Percentiles rank a stretch among this genome's conserved stretches.
These are phyloP conservation scores for Brachyptera putata DNA, from an alignment of 2,888 invertebrate genomes.

Conservation along the genomic window DNA sequence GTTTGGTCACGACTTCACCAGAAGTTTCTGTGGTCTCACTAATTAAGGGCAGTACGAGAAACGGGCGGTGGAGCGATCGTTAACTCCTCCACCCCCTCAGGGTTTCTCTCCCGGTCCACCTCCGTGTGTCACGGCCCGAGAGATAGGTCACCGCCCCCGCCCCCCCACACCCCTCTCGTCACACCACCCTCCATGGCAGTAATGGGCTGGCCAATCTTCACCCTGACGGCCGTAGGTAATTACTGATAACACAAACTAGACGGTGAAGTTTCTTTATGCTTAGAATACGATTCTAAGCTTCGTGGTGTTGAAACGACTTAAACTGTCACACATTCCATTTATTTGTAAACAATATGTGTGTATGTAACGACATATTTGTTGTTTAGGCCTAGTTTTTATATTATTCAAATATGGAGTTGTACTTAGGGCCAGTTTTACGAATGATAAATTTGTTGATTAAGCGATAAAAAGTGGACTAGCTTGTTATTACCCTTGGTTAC, in stretches of 20 bases:
- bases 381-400: too few species aligned
- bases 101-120: not conserved
- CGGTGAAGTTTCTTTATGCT: too few species aligned
- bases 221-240: not conserved
- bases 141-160: not conserved
- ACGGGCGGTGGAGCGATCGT: slow-evolving; percentile 2
- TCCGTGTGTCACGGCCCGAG: not conserved
- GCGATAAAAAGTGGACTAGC: too few species aligned
- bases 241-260: slow-evolving; percentile 1
- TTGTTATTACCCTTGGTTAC: too few species aligned
- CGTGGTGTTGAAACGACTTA: too few species aligned
- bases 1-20: not conserved
- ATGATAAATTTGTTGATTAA: too few species aligned
- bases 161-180: not conserved
- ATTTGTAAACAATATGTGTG: too few species aligned
- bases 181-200: not conserved
- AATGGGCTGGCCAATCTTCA: not conserved
- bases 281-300: too few species aligned
- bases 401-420: too few species aligned
- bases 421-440: too few species aligned
- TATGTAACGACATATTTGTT: too few species aligned
- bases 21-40: slow-evolving; percentile 1
- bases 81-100: slow-evolving; percentile 7
- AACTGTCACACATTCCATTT: too few species aligned
- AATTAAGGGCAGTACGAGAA: slow-evolving; percentile 11